Conservation (phyloP, 37 sponge, comb jelly and placozoan genomes). For the Petrosia ficiformis region DNA sequence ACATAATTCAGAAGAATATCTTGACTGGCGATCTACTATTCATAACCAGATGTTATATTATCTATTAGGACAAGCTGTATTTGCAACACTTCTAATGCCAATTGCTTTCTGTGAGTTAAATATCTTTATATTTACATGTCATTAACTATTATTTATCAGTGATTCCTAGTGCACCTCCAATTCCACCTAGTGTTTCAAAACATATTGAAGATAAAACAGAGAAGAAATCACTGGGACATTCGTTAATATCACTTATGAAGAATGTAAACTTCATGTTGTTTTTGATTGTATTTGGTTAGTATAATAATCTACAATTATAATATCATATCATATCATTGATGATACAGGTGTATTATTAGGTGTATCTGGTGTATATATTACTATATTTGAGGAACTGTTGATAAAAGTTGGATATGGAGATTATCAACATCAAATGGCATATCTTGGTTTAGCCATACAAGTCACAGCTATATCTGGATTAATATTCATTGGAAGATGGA, state of each 20-base stretch:
- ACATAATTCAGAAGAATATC: not conserved
- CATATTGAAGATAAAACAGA: slow-evolving; percentile 3
- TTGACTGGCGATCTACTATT: slow-evolving; percentile 13
- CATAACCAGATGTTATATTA: slow-evolving; percentile 38
- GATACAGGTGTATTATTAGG: slow-evolving; percentile 18
- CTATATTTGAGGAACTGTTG: slow-evolving; percentile 3
- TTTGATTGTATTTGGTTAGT: slow-evolving; percentile 7
- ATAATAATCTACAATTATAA: not conserved
- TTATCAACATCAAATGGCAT: slow-evolving; percentile 25
- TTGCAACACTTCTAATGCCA: slow-evolving; percentile 6
- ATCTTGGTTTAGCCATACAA: slow-evolving; percentile 16
- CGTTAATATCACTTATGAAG: not conserved
- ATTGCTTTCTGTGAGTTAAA: slow-evolving; percentile 7
- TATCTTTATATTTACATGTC: not conserved
- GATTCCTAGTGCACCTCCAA: slow-evolving; percentile 32
- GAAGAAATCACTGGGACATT: not conserved
- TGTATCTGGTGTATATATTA: not conserved
- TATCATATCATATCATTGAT: not conserved
- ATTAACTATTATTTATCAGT: not conserved
- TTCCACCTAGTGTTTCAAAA: slow-evolving; percentile 35
- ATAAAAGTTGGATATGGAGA: not conserved
- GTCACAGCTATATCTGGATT: slow-evolving; percentile 2
- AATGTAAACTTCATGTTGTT: slow-evolving; percentile 1
- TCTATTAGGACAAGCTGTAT: slow-evolving; percentile 12
- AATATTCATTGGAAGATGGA: slow-evolving; percentile 14